A percentile compares a stretch with the other conserved stretches of the same genome.
Conservation (phyloP, 1,140 invertebrate genomes). For the Armadillidium nasatum region DNA sequence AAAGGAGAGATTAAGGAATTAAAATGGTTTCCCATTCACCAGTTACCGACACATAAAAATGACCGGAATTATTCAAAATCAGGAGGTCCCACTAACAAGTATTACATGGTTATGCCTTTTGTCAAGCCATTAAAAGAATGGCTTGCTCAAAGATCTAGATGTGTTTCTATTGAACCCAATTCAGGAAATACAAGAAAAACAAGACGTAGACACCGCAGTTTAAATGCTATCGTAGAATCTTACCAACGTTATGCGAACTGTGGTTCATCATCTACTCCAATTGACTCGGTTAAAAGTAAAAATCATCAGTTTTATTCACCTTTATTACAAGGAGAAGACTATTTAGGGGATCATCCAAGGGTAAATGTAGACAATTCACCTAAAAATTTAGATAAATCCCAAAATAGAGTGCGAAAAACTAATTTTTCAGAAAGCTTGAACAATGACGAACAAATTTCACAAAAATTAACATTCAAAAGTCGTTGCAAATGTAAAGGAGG, state of each 20-base stretch:
- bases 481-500: too few species aligned
- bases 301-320: background rate
- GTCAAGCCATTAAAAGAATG: slow-evolving; percentile 59
- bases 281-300: background rate
- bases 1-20: slow-evolving; percentile 91
- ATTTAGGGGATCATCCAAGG: background rate
- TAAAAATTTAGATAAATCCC: background rate
- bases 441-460: too few species aligned
- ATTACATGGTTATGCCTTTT: slow-evolving; percentile 93
- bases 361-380: background rate
- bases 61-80: slow-evolving; percentile 76
- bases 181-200: slow-evolving; percentile 19
- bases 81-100: slow-evolving; percentile 75
- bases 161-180: background rate
- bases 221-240: background rate
- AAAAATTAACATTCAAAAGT: too few species aligned
- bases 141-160: slow-evolving; percentile 22
- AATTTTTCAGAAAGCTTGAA: background rate
- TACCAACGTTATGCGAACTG: slow-evolving; percentile 16
- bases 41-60: slow-evolving; percentile 80
- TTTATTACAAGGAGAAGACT: background rate
- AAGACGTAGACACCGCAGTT: slow-evolving; percentile 29
- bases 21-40: slow-evolving; percentile 84
- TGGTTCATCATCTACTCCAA: slow-evolving; percentile 19
- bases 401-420: background rate